Conservation (phyloP, 2,888 invertebrate genomes). For the Drosophila maculinotata region DNA sequence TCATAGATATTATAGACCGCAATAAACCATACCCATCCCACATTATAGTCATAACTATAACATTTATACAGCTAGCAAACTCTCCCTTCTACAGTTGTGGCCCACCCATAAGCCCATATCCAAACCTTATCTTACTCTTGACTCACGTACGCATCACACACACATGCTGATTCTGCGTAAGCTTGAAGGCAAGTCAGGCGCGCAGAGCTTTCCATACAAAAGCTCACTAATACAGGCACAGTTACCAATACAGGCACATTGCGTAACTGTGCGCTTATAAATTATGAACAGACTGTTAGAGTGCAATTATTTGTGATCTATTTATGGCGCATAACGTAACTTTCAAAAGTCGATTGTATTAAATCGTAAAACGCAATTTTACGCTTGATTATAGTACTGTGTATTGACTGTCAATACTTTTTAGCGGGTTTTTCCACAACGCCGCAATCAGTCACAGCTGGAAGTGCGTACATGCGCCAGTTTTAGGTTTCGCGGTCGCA, state of each 20-base stretch:
- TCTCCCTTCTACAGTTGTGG: background rate
- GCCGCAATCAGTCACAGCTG: conserved; percentile 16
- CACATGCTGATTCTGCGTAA: no score
- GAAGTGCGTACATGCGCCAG: conserved; percentile 50
- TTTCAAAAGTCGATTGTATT: conserved; percentile 19
- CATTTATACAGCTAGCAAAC: no score
- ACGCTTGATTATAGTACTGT: conserved; percentile 31
- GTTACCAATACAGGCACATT: background rate
- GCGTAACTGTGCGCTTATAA: conserved; percentile 12
- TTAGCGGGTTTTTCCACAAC: conserved; percentile 5
- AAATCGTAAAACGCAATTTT: conserved; percentile 20
- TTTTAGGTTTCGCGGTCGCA: conserved; percentile 75
- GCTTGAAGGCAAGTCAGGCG: no score
- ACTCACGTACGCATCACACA: background rate
- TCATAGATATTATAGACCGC: no score
- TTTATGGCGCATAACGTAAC: conserved; percentile 6
- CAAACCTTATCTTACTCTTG: background rate
- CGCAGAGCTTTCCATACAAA: no score
- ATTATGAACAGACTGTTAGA: background rate
- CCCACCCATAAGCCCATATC: no score
- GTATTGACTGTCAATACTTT: conserved; percentile 24
- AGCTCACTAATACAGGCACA: conserved; percentile 7
- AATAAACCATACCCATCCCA: no score
- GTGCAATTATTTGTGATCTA: conserved; percentile 1
- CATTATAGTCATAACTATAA: no score